Evolutionary conservation across 2,888 invertebrate species (phyloP).

Genomic region (Sepiola atlantica): DNA sequence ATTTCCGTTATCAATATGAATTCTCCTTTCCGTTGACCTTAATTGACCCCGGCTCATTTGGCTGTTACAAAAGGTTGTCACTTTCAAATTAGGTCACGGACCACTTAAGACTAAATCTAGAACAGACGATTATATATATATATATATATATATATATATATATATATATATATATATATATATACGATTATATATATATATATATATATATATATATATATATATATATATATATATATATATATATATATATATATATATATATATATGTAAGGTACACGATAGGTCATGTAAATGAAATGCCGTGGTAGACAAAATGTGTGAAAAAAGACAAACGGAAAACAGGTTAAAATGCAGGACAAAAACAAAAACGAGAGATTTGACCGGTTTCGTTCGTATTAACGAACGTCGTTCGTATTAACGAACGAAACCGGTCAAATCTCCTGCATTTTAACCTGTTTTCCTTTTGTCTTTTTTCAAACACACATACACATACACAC

Average conservation of each 20-base stretch:
- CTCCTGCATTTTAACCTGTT: no score
- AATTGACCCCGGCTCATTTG: background rate
- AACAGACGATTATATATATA: background rate
- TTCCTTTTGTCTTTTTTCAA: no score
- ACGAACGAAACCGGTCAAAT: no score
- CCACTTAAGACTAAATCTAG: background rate
- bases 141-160: slow-evolving; percentile 12
- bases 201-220: background rate
- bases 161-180: background rate
- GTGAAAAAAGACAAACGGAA: no score
- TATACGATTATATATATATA: background rate
- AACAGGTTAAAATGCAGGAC: no score
- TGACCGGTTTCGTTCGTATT: no score
- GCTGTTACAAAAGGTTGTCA: background rate
- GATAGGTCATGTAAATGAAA: no score
- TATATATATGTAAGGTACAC: no score
- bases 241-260: background rate
- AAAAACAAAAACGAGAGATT: no score
- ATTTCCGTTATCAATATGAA: slow-evolving; percentile 10
- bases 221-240: background rate
- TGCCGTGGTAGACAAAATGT: no score
- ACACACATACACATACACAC: no score
- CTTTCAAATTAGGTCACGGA: background rate
- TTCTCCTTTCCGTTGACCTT: background rate
- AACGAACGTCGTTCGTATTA: no score